Base-by-base conservation (phyloP, 1,140 invertebrate genomes). In the Cydia strobilella region DNA sequence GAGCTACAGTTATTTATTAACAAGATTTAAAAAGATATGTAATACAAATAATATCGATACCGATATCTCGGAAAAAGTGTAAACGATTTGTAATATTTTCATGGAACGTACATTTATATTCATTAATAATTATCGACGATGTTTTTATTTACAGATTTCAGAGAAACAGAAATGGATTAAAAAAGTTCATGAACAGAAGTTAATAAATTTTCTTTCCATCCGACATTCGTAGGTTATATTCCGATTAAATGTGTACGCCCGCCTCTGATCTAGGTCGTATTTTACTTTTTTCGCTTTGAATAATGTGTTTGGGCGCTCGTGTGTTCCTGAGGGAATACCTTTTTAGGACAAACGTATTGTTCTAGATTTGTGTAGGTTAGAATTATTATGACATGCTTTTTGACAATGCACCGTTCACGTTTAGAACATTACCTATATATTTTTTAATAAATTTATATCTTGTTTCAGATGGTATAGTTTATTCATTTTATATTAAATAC, bases 251-350 rank as follows among this genome's bases (percentile, higher is more conserved):
- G 51, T 54, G 51, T 54, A 54, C 51, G n/a, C 51, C 51, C 45
- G 51, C 51, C 51, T 54, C n/a, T 54, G 63, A 66, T 66, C 63
- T 66, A 66, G 63, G 63, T 66, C 63, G 63, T 66, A n/a, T 66
- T 66, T 66, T 39, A 66, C 27, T 66, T 66, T 66, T 66, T 66
- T 27, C 25, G 63, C 51, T 54, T 66, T 31, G 63, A 66, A 66
- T 66, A 66, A 66, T 66, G 63, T 35, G 23, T 31, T 66, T 63
- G 62, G 62, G 20, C 62, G 27, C 63, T 66, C 63, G 63, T 66
- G 31, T 18, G 63, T 31, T 27, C 15, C 39, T 66, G n/a, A 31
- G 63, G 63, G 27, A 31, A 31, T 66, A 27, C 63, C 63, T 66
- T 63, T 63, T 66, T 66, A 27, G 27, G 63, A 31, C 15, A 15